Evolutionary conservation across 2,113 vertebrate genomes (phyloP).

Genomic region (Austrofundulus limnaeus): DNA sequence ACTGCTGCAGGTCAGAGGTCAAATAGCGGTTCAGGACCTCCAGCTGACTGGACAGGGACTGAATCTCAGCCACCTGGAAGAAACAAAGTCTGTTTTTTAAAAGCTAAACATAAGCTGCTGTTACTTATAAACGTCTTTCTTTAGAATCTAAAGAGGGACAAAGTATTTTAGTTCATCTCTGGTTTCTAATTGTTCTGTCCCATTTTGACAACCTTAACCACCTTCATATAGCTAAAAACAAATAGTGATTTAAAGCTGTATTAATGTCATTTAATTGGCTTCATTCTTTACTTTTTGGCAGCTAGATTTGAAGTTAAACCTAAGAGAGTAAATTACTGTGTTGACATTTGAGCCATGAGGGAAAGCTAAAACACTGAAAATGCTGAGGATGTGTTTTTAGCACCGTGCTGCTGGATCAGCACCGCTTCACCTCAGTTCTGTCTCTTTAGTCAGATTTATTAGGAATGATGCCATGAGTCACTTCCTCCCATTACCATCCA

Average conservation of each 20-base stretch:
- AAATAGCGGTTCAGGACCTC: slow-evolving; percentile 57
- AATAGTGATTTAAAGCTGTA: too few species aligned
- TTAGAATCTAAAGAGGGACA: too few species aligned
- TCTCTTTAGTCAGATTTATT: slow-evolving; percentile 50
- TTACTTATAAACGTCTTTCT: neutral
- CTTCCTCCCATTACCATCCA: slow-evolving; percentile 57
- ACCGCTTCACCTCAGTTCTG: slow-evolving; percentile 29
- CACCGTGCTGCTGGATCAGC: slow-evolving; percentile 41
- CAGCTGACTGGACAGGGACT: slow-evolving; percentile 68
- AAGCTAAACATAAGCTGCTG: neutral
- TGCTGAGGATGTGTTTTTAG: slow-evolving; percentile 20
- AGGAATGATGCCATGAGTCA: slow-evolving; percentile 24
- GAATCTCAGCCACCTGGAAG: slow-evolving; percentile 65
- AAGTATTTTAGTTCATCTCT: too few species aligned
- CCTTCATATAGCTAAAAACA: too few species aligned
- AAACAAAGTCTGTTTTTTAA: neutral
- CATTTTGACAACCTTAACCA: too few species aligned
- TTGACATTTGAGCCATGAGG: too few species aligned
- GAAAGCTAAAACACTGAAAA: too few species aligned
- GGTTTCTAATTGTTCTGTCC: too few species aligned
- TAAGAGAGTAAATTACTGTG: too few species aligned
- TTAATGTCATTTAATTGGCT: too few species aligned
- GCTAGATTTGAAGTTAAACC: too few species aligned
- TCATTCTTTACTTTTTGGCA: too few species aligned
- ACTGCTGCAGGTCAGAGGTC: slow-evolving; percentile 43